Evolutionary conservation across 2,113 vertebrate species (phyloP).

Genomic region (Thinocorus orbignyianus): DNA sequence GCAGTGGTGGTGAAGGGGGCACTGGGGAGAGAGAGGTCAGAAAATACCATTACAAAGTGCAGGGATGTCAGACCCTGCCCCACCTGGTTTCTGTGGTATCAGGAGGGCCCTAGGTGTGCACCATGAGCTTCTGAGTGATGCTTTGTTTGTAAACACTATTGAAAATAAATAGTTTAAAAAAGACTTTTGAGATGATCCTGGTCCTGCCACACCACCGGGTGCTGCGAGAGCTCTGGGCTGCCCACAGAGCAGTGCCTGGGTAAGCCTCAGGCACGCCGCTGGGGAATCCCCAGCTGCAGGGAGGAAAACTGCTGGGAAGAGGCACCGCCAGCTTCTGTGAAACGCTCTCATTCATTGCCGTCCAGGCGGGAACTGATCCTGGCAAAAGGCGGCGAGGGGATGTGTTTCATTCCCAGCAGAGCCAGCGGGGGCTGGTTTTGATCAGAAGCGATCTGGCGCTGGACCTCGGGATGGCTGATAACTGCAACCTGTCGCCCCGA

Average conservation of each 20-base stretch:
- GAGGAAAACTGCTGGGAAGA: constrained; percentile 16
- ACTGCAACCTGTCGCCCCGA: neutral
- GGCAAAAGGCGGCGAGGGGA: neutral
- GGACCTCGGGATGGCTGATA: neutral
- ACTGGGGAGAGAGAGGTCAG: neutral
- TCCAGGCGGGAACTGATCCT: neutral
- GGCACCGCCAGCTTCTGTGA: neutral
- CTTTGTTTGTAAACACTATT: neutral
- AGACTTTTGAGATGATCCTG: neutral
- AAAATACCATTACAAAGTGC: neutral
- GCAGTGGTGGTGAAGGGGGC: neutral
- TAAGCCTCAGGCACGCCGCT: neutral
- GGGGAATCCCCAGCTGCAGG: neutral
- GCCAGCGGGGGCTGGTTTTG: constrained; percentile 6
- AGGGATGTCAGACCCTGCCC: neutral
- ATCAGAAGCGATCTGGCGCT: neutral
- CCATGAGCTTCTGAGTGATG: neutral
- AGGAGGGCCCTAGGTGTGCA: neutral
- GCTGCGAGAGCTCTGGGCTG: neutral
- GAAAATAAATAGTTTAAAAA: neutral
- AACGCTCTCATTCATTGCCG: constrained; percentile 11
- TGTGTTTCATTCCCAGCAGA: constrained; percentile 45
- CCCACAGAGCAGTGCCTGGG: neutral
- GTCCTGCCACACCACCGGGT: neutral
- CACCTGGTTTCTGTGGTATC: neutral